Conservation (phyloP, 2,888 invertebrate genomes). For the Eupithecia pulchellata region DNA sequence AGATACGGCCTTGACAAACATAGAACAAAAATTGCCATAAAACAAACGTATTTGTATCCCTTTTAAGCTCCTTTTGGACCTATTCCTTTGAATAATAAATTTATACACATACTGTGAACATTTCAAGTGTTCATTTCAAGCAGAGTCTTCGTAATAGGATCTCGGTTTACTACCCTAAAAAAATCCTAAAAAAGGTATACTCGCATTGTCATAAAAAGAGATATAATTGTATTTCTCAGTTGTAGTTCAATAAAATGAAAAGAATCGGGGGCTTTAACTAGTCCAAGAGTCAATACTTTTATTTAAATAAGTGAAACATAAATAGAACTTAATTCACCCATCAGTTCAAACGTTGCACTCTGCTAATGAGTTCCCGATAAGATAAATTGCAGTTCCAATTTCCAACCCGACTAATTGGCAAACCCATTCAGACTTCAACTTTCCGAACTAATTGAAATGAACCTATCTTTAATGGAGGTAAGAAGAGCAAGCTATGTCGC, state of each 20-base stretch:
- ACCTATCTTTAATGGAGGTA: slow-evolving; percentile 25
- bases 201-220: background rate
- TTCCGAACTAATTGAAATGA: slow-evolving; percentile 41
- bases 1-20: too few species aligned
- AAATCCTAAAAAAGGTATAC: too few species aligned
- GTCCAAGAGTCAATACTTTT: background rate
- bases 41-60: too few species aligned
- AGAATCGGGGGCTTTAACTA: background rate
- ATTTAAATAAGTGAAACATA: slow-evolving; percentile 1
- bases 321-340: background rate
- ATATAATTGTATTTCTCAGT: background rate
- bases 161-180: too few species aligned
- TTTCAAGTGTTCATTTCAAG: too few species aligned
- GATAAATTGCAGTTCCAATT: slow-evolving; percentile 33
- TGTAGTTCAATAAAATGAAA: background rate
- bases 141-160: too few species aligned
- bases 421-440: slow-evolving; percentile 34
- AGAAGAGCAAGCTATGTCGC: slow-evolving; percentile 8
- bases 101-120: too few species aligned
- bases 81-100: too few species aligned
- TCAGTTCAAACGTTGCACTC: slow-evolving; percentile 19
- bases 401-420: slow-evolving; percentile 35
- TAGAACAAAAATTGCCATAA: too few species aligned
- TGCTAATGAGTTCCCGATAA: slow-evolving; percentile 25
- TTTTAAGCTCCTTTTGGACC: too few species aligned